Percentiles rank a stretch among this genome's conserved stretches.
phyloP scores from a whole-genome alignment of 2,113 vertebrate genomes.

The Chionomys nivalis region DNA sequence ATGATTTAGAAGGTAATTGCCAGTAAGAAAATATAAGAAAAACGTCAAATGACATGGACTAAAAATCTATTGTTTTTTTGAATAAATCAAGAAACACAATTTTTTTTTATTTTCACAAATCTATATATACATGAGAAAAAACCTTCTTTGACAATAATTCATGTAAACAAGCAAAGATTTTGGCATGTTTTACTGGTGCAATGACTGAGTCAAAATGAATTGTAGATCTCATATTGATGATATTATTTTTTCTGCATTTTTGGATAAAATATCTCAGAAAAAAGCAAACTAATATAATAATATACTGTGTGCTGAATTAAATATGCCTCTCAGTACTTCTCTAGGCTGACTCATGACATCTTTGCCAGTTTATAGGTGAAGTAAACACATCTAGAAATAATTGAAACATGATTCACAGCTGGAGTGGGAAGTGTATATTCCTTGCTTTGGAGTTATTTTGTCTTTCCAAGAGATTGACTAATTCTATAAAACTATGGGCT shows the following conservation, averaged over 20 bases:
- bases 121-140: background rate
- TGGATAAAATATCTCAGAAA: background rate
- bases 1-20: slow-evolving; percentile 2
- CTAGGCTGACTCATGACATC: background rate
- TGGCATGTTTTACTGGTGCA: background rate
- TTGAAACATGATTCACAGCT: background rate
- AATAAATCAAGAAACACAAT: background rate
- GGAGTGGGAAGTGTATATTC: background rate
- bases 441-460: background rate
- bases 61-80: background rate
- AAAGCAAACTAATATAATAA: background rate
- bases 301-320: background rate
- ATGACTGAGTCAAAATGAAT: background rate
- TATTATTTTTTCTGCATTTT: slow-evolving; percentile 30
- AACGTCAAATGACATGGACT: background rate
- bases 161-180: slow-evolving; percentile 3
- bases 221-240: background rate
- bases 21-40: background rate
- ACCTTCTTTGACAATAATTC: background rate
- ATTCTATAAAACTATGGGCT: background rate
- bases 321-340: background rate
- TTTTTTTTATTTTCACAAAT: background rate
- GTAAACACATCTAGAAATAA: background rate
- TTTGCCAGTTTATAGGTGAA: background rate
- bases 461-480: background rate